Conservation (phyloP, 2,888 invertebrate genomes). For the Serripes groenlandicus region DNA sequence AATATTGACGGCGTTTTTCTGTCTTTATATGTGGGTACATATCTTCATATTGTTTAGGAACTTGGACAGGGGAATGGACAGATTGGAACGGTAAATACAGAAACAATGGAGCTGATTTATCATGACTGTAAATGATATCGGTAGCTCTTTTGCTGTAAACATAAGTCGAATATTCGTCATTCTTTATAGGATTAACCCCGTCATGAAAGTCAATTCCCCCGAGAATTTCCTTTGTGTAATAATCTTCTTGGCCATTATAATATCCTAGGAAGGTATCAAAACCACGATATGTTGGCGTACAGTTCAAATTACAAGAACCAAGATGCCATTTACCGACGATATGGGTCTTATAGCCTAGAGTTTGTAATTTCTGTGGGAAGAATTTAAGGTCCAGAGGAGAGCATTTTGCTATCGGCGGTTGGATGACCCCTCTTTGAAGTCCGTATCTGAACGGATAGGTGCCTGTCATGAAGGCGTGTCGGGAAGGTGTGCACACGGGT, state of each 20-base stretch:
- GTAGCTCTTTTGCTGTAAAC: constrained; percentile 67
- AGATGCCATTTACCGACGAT: constrained; percentile 87
- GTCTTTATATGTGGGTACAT: constrained; percentile 69
- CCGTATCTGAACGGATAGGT: constrained; percentile 77
- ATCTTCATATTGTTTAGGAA: constrained; percentile 68
- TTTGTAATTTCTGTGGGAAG: constrained; percentile 77
- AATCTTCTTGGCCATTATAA: constrained; percentile 84
- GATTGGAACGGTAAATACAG: constrained; percentile 76
- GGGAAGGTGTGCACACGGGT: constrained; percentile 86
- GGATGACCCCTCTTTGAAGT: constrained; percentile 78
- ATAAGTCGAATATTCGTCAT: constrained; percentile 43
- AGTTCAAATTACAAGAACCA: constrained; percentile 86
- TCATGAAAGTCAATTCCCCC: constrained; percentile 53
- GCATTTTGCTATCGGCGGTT: constrained; percentile 71
- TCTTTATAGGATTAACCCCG: constrained; percentile 18
- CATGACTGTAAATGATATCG: constrained; percentile 72
- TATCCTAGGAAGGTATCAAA: constrained; percentile 87
- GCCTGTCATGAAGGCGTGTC: constrained; percentile 76
- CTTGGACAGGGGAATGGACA: constrained; percentile 72
- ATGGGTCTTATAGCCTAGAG: constrained; percentile 80
- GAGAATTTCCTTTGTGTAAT: constrained; percentile 77
- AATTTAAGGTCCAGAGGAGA: constrained; percentile 76
- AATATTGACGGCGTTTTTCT: constrained; percentile 63
- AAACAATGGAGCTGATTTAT: constrained; percentile 75
- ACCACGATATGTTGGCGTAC: constrained; percentile 86